Percentiles rank a stretch among this genome's conserved stretches.
Conservation (phyloP, 2,113 vertebrate species). For the Pluvialis apricaria region DNA sequence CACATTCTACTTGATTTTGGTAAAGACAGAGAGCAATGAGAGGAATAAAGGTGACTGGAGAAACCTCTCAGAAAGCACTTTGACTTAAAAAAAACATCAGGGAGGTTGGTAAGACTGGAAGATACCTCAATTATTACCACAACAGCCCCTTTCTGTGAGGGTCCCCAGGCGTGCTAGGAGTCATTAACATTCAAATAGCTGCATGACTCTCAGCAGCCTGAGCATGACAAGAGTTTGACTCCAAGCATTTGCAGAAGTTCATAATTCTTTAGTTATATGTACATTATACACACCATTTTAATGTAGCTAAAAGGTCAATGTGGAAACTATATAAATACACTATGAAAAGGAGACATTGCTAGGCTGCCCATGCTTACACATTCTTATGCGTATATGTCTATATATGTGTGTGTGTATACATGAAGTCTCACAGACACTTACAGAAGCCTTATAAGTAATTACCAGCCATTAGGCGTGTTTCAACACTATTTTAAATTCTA, state of each 20-base stretch:
- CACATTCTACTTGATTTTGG: not conserved
- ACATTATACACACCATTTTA: not conserved
- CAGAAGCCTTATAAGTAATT: not conserved
- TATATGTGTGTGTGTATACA: not conserved
- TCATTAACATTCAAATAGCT: not conserved
- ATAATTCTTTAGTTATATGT: not conserved
- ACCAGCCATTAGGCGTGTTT: not conserved
- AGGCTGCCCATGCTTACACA: not conserved
- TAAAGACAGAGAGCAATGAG: not conserved
- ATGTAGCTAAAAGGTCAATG: not conserved
- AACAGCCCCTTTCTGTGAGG: not conserved
- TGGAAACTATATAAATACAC: not conserved
- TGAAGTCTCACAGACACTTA: not conserved
- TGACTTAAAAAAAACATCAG: not conserved
- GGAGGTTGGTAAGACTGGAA: not conserved
- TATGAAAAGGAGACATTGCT: not conserved
- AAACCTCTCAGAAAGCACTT: not conserved
- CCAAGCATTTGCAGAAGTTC: not conserved
- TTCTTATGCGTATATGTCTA: rapidly evolving
- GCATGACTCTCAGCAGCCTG: not conserved
- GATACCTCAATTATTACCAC: not conserved
- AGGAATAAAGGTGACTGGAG: not conserved
- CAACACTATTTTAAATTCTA: not conserved
- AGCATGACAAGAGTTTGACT: not conserved
- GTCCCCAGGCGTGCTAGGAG: not conserved